A percentile compares a stretch with the other conserved stretches of the same genome.
Conservation (phyloP, 2,113 vertebrate species). For the Protobothrops flavoviridis region DNA sequence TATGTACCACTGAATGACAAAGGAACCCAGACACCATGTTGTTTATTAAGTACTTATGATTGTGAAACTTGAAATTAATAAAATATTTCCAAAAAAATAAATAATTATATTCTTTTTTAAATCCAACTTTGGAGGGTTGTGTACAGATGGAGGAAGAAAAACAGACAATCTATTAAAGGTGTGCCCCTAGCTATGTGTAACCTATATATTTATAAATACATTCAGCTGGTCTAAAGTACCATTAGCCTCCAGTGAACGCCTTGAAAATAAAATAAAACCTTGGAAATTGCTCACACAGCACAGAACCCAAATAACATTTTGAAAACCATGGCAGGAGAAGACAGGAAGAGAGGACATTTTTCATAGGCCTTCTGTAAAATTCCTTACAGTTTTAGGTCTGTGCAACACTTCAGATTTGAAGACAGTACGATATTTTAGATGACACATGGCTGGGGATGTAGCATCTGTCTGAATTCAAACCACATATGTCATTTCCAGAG, state of each 20-base stretch:
- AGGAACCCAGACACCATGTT: too few species aligned
- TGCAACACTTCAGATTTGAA: not conserved
- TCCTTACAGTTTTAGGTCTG: not conserved
- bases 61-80: too few species aligned
- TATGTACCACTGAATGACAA: too few species aligned
- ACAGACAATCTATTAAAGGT: not conserved
- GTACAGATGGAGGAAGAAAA: not conserved
- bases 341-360: not conserved
- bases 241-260: not conserved
- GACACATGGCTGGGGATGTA: not conserved
- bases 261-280: not conserved
- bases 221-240: not conserved
- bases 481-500: not conserved
- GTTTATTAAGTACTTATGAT: too few species aligned
- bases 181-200: not conserved
- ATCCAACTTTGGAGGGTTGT: not conserved
- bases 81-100: too few species aligned
- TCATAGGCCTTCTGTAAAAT: not conserved
- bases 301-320: not conserved
- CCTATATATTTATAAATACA: not conserved
- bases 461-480: not conserved
- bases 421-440: not conserved
- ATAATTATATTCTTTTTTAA: not conserved
- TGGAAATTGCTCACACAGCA: not conserved
- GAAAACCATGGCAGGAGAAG: not conserved